Evolutionary conservation across 2,888 invertebrate species (phyloP), one percentile per base, ranked within the genome.

Genomic region (Cyclophora albipunctata): DNA sequence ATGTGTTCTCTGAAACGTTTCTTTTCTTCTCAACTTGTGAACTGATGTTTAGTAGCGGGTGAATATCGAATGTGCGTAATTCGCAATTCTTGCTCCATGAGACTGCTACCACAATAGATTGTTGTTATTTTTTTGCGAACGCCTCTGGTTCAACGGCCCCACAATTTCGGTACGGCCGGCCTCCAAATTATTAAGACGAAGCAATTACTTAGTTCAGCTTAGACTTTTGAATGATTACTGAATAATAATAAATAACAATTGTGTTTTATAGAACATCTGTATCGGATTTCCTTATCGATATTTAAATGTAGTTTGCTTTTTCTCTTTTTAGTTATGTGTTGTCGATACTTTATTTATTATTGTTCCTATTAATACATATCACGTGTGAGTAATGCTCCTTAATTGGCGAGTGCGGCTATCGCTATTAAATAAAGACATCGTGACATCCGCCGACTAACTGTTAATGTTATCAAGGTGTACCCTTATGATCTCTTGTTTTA

Each of bases 361-460:
- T 35, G 35, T 37, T 46, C 37, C 74, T 78, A 78, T 81, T 75
- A 78, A 80, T 83, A 78, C 78, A 72, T 78, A 78, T 77, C 71
- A 78, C 78, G 80, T 66, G 69, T 83, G 79, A 81, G 75, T 81
- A 81, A 84, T 83, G 79, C 64, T 64, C 82, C 81, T 63, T 86
- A 86, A 82, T 85, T 83, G 86, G 84, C 63, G 71, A 73, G 82
- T 75, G 73, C 73, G 75, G 78, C 78, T 82, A 82, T 84, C 82
- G 77, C 74, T 70, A 73, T 70, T 66, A 73, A 81, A 76, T 80
- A 72, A 81, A 78, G 74, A 75, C 78, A 68, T 72, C 85, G 84
- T 85, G 86, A 85, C 84, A 85, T 85, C 86, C 86, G 86, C 71
- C 62, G 59, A 55, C 63, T 81, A 81, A 83, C 84, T 75, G 84